A percentile compares a stretch with the other conserved stretches of the same genome.
Conservation (phyloP, 2,113 vertebrate genomes). For the Microcebus murinus region DNA sequence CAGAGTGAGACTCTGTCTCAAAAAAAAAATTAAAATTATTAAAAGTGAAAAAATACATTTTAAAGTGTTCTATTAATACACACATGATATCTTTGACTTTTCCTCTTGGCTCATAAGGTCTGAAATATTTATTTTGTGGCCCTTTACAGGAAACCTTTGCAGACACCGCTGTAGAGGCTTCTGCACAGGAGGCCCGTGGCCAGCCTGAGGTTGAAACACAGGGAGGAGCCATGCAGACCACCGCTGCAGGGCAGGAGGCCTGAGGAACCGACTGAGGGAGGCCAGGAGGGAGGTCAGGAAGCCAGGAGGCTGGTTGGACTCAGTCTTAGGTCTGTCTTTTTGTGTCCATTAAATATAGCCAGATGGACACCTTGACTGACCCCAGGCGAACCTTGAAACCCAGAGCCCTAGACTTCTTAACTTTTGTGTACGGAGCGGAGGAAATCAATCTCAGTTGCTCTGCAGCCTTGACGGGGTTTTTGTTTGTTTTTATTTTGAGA, state of each 20-base stretch:
- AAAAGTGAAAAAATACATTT: too few species aligned
- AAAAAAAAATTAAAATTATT: too few species aligned
- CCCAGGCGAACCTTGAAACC: not conserved
- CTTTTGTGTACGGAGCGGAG: not conserved
- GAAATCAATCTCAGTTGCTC: not conserved
- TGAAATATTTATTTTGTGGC: too few species aligned
- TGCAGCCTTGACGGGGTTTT: not conserved
- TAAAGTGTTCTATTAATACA: too few species aligned
- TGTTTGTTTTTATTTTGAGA: too few species aligned
- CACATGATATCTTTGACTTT: too few species aligned
- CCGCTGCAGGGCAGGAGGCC: not conserved
- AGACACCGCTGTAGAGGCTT: too few species aligned
- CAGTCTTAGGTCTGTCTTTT: not conserved
- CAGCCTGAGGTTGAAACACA: not conserved
- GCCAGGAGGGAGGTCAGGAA: not conserved
- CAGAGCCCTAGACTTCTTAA: not conserved
- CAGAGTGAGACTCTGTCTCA: too few species aligned
- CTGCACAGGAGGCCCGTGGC: not conserved
- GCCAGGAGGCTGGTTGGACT: not conserved
- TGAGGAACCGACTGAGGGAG: not conserved
- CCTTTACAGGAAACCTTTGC: too few species aligned
- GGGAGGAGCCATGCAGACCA: not conserved
- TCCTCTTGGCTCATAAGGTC: too few species aligned
- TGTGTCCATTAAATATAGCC: not conserved
- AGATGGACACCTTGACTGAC: too few species aligned